Percentiles rank a stretch among this genome's conserved stretches.
These are phyloP conservation scores for Aplysina aerophoba DNA, from an alignment of 37 sponge, comb jelly and placozoan genomes.

Conservation along the genomic window DNA sequence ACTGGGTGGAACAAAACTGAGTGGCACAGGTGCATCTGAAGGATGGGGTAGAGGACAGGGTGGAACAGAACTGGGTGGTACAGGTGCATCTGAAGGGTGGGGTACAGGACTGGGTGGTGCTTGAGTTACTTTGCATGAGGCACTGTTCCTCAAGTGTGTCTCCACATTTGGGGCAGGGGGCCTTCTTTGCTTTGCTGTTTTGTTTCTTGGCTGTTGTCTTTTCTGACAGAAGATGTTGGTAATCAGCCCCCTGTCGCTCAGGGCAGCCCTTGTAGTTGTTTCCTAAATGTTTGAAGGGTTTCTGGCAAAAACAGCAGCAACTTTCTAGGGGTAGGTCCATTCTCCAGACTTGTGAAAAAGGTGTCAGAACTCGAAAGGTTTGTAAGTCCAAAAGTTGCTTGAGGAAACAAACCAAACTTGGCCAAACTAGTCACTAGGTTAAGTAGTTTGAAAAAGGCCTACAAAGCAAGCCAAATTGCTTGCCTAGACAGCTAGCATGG, in stretches of 20 bases:
- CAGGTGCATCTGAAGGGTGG: neutral
- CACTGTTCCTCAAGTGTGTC: neutral
- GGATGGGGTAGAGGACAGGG: neutral
- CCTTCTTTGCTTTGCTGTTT: neutral
- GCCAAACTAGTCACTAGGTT: no score
- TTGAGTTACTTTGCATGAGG: neutral
- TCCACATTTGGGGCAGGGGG: slow-evolving; percentile 11
- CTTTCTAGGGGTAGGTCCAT: neutral
- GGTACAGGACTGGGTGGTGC: neutral
- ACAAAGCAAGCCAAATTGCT: no score
- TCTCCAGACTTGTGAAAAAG: no score
- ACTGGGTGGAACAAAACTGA: no score
- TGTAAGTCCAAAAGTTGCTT: no score
- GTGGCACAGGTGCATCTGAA: no score
- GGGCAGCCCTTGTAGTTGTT: slow-evolving; percentile 5
- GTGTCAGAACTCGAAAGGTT: no score
- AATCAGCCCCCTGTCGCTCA: slow-evolving; percentile 28
- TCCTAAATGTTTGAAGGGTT: slow-evolving; percentile 16
- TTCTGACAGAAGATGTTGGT: slow-evolving; percentile 9
- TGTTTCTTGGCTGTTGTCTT: slow-evolving; percentile 21
- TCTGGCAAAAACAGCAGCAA: slow-evolving; percentile 12
- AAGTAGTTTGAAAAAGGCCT: no score
- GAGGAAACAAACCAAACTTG: no score
- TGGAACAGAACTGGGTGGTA: neutral
- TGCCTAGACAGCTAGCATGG: no score